phyloP scores from a whole-genome alignment of 2,888 invertebrate species.

The Masnerella sp. region DNA sequence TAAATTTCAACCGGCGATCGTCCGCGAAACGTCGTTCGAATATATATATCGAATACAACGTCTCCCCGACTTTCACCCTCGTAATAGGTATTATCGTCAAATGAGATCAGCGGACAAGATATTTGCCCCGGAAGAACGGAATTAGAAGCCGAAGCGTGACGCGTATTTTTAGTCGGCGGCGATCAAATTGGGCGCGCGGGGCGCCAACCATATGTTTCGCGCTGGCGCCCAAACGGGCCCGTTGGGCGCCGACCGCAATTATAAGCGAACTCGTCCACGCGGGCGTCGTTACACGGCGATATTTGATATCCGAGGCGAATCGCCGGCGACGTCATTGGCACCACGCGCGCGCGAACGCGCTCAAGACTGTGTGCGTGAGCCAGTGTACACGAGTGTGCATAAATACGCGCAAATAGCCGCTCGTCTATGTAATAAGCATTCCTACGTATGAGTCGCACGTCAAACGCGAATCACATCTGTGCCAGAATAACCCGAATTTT shows the following conservation, averaged over 20 bases:
- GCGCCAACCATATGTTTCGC: constrained; percentile 10
- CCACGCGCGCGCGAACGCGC: constrained; percentile 20
- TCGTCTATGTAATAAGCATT: constrained; percentile 14
- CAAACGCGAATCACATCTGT: constrained; percentile 8
- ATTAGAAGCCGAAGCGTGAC: constrained; percentile 4
- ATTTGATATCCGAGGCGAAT: constrained; percentile 48
- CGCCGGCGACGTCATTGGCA: constrained; percentile 46
- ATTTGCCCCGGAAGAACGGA: constrained; percentile 3
- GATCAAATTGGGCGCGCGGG: not conserved
- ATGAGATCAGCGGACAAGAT: not conserved
- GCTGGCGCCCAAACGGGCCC: no score
- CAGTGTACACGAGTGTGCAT: constrained; percentile 5
- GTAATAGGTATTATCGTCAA: not conserved
- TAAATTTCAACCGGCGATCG: no score
- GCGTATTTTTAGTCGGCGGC: constrained; percentile 8
- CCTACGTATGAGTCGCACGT: constrained; percentile 9
- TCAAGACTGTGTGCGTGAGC: constrained; percentile 2
- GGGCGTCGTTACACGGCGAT: constrained; percentile 49
- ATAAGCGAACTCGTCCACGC: constrained; percentile 27
- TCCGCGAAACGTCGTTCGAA: no score
- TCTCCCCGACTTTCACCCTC: no score
- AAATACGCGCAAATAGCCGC: constrained; percentile 12
- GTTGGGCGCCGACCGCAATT: constrained; percentile 25
- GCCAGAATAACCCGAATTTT: no score
- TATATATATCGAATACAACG: no score